Evolutionary conservation across 92 coral and sea anemone species (phyloP), one percentile per base, ranked within the genome.

Genomic region (Desmophyllum pertusum): DNA sequence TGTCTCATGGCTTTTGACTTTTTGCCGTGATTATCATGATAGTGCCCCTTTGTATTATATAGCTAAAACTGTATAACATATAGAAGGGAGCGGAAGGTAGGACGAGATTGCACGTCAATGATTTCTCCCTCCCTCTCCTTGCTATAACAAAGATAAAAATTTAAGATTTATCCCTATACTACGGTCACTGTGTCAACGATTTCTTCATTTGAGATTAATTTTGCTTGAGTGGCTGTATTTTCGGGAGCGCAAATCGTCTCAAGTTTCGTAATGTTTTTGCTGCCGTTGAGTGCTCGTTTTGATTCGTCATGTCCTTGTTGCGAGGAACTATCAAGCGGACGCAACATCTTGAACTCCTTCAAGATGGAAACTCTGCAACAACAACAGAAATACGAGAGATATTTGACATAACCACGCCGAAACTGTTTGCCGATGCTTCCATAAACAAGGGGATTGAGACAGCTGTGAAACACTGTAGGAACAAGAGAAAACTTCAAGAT

Each of bases 391-490:
- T 94, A 88, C 1, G 98, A 92, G 21, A 94, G 86, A 63, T 94
- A 94, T 30, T 90, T 88, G n/a, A 92, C 79, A 84, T 94, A 94
- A 5, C 98, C 98, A 7, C 90, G 93, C 9, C 98, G 93, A 41
- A 94, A 94, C 68, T 89, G 98, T 36, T 93, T 84, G 18, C 95
- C 87, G 25, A 94, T 75, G 5, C 95, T 94, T 45, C 97, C 95
- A 67, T 96, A 96, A 4, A 94, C 89, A 11, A 96, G 85, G 2
- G 99, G 99, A 64, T 96, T 96, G 30, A 92, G 70, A 37, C 98
- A 95, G 70, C 99, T 90, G 89, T 96, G 95, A 70, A 96, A 86
- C 70, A 96, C 98, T 15, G 98, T 93, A 0, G 87, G 81, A 50
- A 94, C 92, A 18, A 94, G 70, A 19, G 89, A 90, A 42, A 94